Evolutionary conservation across 2,113 vertebrate species (phyloP), one percentile per base, ranked within the genome.

Genomic region (Accipiter cooperii): DNA sequence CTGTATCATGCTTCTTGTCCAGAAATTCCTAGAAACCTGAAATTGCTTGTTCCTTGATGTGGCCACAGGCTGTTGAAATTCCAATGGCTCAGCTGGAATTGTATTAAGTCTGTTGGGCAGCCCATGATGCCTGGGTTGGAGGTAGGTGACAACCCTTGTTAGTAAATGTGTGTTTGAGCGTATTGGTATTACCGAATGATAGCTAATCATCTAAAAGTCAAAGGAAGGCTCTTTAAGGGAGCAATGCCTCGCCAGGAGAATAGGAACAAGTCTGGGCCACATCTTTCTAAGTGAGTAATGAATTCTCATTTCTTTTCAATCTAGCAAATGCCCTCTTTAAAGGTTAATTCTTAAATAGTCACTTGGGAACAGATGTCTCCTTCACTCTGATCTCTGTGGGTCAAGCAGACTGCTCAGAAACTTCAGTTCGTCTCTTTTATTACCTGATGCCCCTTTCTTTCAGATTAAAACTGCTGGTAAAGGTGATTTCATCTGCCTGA

Each of bases 341-440:
- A 96, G 93, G 94, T 95, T 97, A 96, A 87, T 96, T 95, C 89
- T 92, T 95, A 95, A 94, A 89, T 78, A 94, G 86, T 89, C 84
- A 34, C 91, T 84, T 78, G 73, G 91, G 94, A 96, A 78, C 64
- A 91, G 84, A 77, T 47, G 40, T 66, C 55, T 84, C 68, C 89
- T 94, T 96, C 69, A 81, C 51, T 91, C 64, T 88, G 76, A 92
- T 90, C 86, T 93, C 76, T 63, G 63, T 28, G 83, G 92, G 79
- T 80, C 54, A 80, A 93, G 54, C 60, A 74, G 60, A 60, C 80
- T 92, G 42, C 93, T 92, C 84, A 81, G 89, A 89, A 95, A 84
- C 55, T 84, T 92, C 58, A 70, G 51, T 78, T 92, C 84, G 31
- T 73, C 63, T 88, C 54, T 90, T 84, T 86, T 78, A 42, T 84